A percentile compares a stretch with the other conserved stretches of the same genome.
Evolutionary conservation across 2,797 vertebrate species (phyloP).

Genomic region (Pampus argenteus): DNA sequence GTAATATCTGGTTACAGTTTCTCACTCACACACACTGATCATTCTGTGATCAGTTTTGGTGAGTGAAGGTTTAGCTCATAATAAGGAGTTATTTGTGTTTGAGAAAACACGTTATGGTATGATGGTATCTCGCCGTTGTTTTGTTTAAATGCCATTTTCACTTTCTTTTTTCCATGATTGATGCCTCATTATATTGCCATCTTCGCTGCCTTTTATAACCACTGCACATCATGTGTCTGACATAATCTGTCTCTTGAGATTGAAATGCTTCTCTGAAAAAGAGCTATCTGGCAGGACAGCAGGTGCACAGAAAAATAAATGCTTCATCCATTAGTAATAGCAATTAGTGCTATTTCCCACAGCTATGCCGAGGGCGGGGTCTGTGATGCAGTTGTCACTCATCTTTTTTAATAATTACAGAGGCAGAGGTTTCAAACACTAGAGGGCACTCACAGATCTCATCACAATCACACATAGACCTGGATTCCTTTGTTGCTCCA

Average conservation of each 20-base stretch:
- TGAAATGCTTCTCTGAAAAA: not conserved
- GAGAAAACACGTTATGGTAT: not conserved
- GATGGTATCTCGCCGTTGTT: not conserved
- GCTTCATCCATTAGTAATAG: slow-evolving; percentile 27
- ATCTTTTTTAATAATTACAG: slow-evolving; percentile 5
- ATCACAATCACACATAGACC: not conserved
- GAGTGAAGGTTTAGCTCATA: not conserved
- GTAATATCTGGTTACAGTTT: not conserved
- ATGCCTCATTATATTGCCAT: not conserved
- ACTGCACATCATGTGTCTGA: not conserved
- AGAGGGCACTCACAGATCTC: slow-evolving; percentile 71
- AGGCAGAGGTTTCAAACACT: slow-evolving; percentile 49
- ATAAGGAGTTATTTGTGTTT: slow-evolving; percentile 7
- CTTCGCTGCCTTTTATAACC: not conserved
- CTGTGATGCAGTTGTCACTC: slow-evolving; percentile 25
- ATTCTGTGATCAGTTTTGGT: not conserved
- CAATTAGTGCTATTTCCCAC: slow-evolving; percentile 26
- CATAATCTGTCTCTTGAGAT: slow-evolving; percentile 4
- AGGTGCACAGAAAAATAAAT: slow-evolving; percentile 1
- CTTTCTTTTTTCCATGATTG: slow-evolving; percentile 1
- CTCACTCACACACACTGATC: not conserved
- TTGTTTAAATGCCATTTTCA: not conserved
- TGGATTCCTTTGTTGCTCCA: slow-evolving; percentile 1
- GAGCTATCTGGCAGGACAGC: not conserved
- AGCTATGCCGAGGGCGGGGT: slow-evolving; percentile 11